A percentile compares a stretch with the other conserved stretches of the same genome.
phyloP scores from a whole-genome alignment of 2,113 vertebrate genomes.

The Sinocyclocheilus rhinocerous region DNA sequence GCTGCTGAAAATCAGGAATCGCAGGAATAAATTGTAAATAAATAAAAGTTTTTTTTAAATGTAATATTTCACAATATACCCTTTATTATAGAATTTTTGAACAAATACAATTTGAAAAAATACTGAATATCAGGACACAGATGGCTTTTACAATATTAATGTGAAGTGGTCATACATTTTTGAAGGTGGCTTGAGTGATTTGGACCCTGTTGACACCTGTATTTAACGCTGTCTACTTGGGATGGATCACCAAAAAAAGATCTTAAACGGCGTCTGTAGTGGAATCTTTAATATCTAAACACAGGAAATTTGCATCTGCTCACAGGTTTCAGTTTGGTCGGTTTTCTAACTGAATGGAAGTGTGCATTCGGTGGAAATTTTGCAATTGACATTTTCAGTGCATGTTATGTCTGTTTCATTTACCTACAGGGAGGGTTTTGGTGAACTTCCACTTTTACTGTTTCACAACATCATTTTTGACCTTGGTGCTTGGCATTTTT shows the following conservation, averaged over 20 bases:
- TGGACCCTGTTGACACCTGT: background rate
- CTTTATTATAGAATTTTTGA: too few relatives aligned
- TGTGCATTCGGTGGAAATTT: background rate
- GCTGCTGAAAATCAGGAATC: too few relatives aligned
- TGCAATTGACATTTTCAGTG: background rate
- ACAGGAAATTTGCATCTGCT: background rate
- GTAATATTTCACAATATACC: too few relatives aligned
- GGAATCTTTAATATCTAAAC: background rate
- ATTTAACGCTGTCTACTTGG: background rate
- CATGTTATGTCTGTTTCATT: background rate
- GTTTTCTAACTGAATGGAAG: background rate
- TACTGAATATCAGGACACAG: too few relatives aligned
- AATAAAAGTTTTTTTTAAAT: too few relatives aligned
- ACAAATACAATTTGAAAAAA: too few relatives aligned
- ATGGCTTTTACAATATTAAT: too few relatives aligned
- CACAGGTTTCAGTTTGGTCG: background rate
- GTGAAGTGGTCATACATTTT: too few relatives aligned
- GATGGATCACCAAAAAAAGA: too few relatives aligned
- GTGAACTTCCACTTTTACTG: conserved; percentile 4
- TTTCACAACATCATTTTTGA: background rate
- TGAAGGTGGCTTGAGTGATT: too few relatives aligned
- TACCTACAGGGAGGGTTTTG: background rate
- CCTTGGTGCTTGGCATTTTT: background rate
- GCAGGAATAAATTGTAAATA: too few relatives aligned
- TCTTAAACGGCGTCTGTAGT: too few relatives aligned